Percentiles rank a stretch among this genome's conserved stretches.
phyloP scores from a whole-genome alignment of 2,113 vertebrate species.

The Tragelaphus imberbis region DNA sequence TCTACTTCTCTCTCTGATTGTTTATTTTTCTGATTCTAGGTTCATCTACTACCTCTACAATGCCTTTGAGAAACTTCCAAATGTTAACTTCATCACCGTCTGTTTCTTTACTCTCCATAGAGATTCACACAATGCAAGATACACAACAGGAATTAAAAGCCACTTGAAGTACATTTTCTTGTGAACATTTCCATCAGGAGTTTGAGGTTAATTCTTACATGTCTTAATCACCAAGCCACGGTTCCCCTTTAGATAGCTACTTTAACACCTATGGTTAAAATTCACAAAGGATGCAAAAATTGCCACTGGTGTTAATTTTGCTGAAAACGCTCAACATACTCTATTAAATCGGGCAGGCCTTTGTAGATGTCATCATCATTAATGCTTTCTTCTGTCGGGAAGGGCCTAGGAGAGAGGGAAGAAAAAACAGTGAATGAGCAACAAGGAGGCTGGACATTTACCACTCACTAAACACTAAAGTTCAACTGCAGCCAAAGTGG shows the following conservation, averaged over 20 bases:
- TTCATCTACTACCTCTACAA: background rate
- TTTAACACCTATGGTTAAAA: background rate
- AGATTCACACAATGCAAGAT: too few relatives aligned
- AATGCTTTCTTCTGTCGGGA: constrained; percentile 93
- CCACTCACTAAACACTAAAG: background rate
- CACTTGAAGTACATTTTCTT: background rate
- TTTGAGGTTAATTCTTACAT: background rate
- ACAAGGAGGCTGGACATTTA: background rate
- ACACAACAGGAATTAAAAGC: background rate
- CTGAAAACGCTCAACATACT: constrained; percentile 82
- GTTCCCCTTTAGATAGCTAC: background rate
- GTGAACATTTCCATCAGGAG: background rate
- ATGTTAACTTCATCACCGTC: background rate
- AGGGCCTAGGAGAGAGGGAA: constrained; percentile 81
- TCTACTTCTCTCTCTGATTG: background rate
- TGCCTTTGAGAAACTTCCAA: background rate
- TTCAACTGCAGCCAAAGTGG: background rate
- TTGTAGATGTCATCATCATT: constrained; percentile 96
- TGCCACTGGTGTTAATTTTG: background rate
- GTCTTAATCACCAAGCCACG: background rate
- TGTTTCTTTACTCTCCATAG: background rate
- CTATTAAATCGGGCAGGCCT: constrained; percentile 94
- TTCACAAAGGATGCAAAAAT: background rate
- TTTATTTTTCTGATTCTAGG: background rate
- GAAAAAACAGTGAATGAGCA: background rate